These are phyloP conservation scores for Anguilla rostrata DNA, from an alignment of 2,113 vertebrate species.

Conservation along the genomic window DNA sequence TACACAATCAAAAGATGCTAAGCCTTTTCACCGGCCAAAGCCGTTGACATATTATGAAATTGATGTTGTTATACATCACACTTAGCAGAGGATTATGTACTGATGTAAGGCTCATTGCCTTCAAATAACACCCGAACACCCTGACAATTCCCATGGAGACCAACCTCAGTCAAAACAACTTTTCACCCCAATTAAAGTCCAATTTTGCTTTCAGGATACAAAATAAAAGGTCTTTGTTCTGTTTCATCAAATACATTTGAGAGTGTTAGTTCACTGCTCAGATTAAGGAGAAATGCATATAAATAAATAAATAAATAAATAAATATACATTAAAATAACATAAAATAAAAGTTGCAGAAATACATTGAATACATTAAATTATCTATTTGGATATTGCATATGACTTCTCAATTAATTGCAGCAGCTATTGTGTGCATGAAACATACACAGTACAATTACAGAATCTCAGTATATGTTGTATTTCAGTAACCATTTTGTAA, in stretches of 20 bases:
- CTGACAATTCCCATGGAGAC: not conserved
- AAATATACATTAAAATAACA: too few relatives aligned
- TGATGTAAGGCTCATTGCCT: not conserved
- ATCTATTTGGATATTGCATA: not conserved
- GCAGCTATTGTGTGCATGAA: not conserved
- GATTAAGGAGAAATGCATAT: not conserved
- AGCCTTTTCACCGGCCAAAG: too few relatives aligned
- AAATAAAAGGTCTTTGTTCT: not conserved
- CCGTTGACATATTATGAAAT: not conserved
- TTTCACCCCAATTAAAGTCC: not conserved
- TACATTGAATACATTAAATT: not conserved
- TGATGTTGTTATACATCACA: not conserved
- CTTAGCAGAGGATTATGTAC: not conserved
- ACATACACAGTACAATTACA: not conserved
- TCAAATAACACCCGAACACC: conserved; percentile 14
- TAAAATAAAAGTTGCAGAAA: not conserved
- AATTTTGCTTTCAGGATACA: not conserved
- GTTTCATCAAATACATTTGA: not conserved
- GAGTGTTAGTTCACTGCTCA: not conserved
- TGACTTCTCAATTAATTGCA: not conserved
- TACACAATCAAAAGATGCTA: too few relatives aligned
- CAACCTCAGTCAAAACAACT: not conserved
- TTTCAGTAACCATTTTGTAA: not conserved
- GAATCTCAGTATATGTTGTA: not conserved
- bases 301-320: too few relatives aligned